A percentile compares a stretch with the other conserved stretches of the same genome.
Evolutionary conservation across 1,140 invertebrate genomes (phyloP).

Genomic region (Littorina saxatilis): DNA sequence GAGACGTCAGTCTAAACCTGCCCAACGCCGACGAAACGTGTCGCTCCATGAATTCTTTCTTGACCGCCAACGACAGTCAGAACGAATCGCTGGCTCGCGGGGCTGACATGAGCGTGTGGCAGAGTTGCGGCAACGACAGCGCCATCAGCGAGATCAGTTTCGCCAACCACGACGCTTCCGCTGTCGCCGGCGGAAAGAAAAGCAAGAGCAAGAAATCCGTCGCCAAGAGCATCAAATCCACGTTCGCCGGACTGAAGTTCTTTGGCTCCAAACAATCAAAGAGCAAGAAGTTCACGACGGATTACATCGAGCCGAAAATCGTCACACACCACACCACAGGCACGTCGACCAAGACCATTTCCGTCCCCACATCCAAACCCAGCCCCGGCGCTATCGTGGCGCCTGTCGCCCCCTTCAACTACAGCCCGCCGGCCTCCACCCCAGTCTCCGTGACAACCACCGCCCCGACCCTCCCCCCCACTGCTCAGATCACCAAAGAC

Average conservation of each 20-base stretch:
- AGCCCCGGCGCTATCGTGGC: conserved; percentile 71
- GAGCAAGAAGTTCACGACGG: neutral
- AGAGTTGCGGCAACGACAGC: conserved; percentile 28
- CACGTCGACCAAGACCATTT: neutral
- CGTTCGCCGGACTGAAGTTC: conserved; percentile 37
- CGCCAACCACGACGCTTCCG: conserved; percentile 31
- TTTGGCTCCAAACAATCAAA: conserved; percentile 24
- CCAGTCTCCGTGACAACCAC: conserved; percentile 5
- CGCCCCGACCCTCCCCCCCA: neutral
- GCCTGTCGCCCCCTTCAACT: conserved; percentile 79
- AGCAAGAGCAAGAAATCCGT: conserved; percentile 43
- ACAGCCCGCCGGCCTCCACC: conserved; percentile 72
- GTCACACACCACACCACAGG: neutral
- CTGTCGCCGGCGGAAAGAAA: conserved; percentile 23
- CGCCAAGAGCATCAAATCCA: conserved; percentile 41
- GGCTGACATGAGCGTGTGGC: conserved; percentile 6
- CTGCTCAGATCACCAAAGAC: neutral
- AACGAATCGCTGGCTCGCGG: conserved; percentile 1
- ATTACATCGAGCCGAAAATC: neutral
- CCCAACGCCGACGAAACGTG: conserved; percentile 70
- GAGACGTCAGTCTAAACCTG: conserved; percentile 42
- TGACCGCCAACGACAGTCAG: conserved; percentile 19
- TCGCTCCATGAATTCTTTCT: conserved; percentile 52
- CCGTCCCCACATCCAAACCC: conserved; percentile 17
- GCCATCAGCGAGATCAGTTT: conserved; percentile 28